A percentile compares a stretch with the other conserved stretches of the same genome.
These are phyloP conservation scores for Kobus ellipsiprymnus DNA, from an alignment of 2,113 vertebrate genomes.

Conservation along the genomic window DNA sequence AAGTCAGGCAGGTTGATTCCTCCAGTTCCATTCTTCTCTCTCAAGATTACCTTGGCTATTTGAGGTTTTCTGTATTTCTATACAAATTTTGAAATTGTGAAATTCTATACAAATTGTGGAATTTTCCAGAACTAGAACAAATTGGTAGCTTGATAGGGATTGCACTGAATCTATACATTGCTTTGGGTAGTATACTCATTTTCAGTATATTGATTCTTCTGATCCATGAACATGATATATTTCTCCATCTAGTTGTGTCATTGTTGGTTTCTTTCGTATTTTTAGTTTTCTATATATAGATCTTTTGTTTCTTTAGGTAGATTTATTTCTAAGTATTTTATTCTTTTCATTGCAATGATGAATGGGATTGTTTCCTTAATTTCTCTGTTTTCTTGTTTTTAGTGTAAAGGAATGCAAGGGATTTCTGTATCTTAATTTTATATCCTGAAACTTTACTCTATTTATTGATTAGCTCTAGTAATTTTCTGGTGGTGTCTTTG, in stretches of 20 bases:
- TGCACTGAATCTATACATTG: neutral
- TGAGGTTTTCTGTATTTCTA: neutral
- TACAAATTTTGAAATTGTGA: neutral
- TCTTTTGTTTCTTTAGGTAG: neutral
- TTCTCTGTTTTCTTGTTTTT: neutral
- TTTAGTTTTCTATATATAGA: neutral
- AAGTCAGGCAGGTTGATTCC: neutral
- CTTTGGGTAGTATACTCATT: neutral
- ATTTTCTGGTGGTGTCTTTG: neutral
- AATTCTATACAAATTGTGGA: neutral
- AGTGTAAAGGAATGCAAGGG: neutral
- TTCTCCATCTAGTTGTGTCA: neutral
- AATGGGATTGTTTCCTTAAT: neutral
- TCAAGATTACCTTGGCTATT: neutral
- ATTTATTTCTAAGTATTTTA: neutral
- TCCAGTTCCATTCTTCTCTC: neutral
- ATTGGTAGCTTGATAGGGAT: neutral
- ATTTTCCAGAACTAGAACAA: neutral
- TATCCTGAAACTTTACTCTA: neutral
- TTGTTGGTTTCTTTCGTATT: neutral
- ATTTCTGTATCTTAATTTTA: neutral
- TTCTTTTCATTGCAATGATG: neutral
- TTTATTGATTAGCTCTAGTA: neutral
- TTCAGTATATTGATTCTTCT: neutral
- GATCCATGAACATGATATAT: neutral